Conservation (phyloP, 64 coral and sea anemone species). For the Hydrozoanthus tunicans region DNA sequence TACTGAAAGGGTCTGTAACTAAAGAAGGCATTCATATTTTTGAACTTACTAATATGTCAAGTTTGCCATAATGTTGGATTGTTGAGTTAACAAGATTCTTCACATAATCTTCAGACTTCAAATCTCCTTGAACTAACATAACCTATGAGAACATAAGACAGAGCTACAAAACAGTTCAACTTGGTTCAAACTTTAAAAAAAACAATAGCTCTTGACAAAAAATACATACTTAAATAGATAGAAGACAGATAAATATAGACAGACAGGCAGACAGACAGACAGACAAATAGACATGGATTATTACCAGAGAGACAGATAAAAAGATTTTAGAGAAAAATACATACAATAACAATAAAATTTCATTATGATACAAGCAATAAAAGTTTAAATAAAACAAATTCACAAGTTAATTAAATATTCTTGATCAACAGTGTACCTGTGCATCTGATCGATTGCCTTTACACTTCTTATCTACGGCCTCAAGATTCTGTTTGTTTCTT, state of each 20-base stretch:
- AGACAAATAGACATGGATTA: no score
- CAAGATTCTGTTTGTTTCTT: constrained; percentile 54
- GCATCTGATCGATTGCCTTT: constrained; percentile 46
- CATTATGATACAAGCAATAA: no score
- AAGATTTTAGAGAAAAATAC: no score
- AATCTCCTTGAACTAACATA: constrained; percentile 45
- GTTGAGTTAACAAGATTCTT: constrained; percentile 46
- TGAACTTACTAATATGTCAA: constrained; percentile 55
- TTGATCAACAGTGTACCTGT: neutral
- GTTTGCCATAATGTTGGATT: constrained; percentile 42
- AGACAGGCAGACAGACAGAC: no score
- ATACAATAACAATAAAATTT: no score
- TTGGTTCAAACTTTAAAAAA: neutral
- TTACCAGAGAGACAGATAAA: no score
- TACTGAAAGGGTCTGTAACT: neutral
- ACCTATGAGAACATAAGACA: neutral
- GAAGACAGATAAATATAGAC: no score
- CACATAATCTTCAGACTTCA: constrained; percentile 52
- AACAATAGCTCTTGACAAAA: no score
- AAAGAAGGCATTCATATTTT: neutral
- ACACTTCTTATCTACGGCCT: constrained; percentile 21
- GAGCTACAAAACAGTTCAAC: neutral
- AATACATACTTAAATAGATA: no score
- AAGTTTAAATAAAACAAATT: no score
- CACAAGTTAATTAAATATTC: no score